Evolutionary conservation across 2,113 vertebrate species (phyloP), one percentile per base, ranked within the genome.

Genomic region (Zapornia atra): DNA sequence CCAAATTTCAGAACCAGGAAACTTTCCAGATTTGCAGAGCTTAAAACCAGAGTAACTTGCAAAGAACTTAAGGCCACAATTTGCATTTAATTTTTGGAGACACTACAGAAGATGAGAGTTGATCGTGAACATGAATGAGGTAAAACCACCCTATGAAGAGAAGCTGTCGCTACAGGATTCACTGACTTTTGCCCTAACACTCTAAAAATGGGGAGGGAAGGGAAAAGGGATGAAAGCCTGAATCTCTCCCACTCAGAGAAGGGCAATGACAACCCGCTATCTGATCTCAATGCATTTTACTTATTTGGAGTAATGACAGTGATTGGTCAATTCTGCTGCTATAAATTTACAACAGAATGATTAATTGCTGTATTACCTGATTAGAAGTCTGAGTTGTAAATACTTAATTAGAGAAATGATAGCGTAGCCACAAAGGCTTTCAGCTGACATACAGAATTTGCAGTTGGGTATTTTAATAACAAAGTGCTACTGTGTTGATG

Each of bases 221-320:
- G 61, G 53, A 73, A 18, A 61, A 92, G 36, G 60, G 83, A 86
- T 75, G 82, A 56, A 88, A 88, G 80, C 51, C 82, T 78, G 90
- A 85, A 64, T 79, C 42, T 85, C 78, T 95, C 92, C 92, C 79
- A 78, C 82, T 96, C 90, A 93, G 90, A 92, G 93, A 2, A 83
- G 85, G 94, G 92, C 85, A 96, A 17, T 73, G 71, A 60, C 68
- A 92, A 68, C 75, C 91, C 42, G 36, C 31, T 46, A 33, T 46
- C 70, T 73, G 31, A 75, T 54, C 63, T 26, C 60, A 28, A 56
- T 48, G 18, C 13, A 12, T 92, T 93, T 90, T 28, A 36, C 92
- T 90, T 28, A 40, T 77, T 83, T 77, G 72, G 36, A 91, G 46
- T 51, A 87, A 56, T 24, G 36, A 79, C 63, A 95, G 44, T 6